phyloP scores from a whole-genome alignment of 1,140 invertebrate species.

The Linepithema humile region DNA sequence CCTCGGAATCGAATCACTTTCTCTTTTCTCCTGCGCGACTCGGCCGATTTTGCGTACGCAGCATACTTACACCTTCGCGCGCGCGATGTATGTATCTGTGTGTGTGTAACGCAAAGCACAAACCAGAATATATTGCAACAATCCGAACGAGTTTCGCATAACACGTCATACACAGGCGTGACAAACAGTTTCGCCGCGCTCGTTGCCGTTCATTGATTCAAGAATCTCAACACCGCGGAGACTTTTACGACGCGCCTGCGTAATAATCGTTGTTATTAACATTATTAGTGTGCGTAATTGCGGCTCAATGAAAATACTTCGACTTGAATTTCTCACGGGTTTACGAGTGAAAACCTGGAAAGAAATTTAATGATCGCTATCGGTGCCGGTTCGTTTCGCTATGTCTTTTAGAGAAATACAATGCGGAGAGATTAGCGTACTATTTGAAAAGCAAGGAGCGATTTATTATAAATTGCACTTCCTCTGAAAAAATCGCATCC shows the following conservation, averaged over 20 bases:
- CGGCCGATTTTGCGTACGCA: slow-evolving; percentile 32
- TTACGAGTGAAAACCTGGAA: slow-evolving; percentile 28
- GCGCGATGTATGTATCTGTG: too few species aligned
- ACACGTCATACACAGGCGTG: slow-evolving; percentile 19
- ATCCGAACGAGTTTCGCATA: slow-evolving; percentile 26
- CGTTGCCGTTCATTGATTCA: slow-evolving; percentile 38
- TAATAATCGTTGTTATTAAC: slow-evolving; percentile 3
- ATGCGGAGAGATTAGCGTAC: neutral
- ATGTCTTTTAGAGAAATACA: neutral
- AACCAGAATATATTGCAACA: slow-evolving; percentile 34
- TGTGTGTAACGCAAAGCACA: neutral
- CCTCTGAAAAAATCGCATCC: neutral
- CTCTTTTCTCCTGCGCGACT: slow-evolving; percentile 46
- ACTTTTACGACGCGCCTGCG: neutral
- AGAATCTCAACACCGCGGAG: neutral
- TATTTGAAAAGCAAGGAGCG: neutral
- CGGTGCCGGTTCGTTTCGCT: neutral
- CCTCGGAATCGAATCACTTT: slow-evolving; percentile 48
- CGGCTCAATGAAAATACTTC: neutral
- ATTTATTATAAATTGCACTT: slow-evolving; percentile 22
- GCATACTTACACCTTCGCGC: neutral
- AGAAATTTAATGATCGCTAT: neutral
- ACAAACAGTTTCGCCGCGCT: neutral
- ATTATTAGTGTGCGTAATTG: neutral
- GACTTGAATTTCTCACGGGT: neutral